These are phyloP conservation scores for Patella pellucida DNA, from an alignment of 2,888 invertebrate species.

Conservation along the genomic window DNA sequence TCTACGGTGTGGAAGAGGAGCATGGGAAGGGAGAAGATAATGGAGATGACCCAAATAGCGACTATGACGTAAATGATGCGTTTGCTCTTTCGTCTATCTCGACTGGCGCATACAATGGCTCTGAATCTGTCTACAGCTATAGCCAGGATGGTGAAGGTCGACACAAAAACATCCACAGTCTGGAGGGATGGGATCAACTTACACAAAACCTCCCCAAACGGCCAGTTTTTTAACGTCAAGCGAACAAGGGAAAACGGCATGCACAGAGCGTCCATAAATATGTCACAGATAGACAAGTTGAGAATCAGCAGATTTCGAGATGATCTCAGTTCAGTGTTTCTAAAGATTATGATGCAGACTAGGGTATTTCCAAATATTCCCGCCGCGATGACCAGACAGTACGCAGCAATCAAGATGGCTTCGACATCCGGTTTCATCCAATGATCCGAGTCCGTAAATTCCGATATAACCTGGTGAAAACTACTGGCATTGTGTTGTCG, in stretches of 20 bases:
- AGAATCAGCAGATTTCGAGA: conserved; percentile 58
- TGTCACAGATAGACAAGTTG: conserved; percentile 61
- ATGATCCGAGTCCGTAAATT: conserved; percentile 42
- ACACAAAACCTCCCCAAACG: conserved; percentile 55
- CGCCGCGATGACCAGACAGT: conserved; percentile 47
- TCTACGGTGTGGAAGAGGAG: conserved; percentile 57
- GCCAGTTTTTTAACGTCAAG: conserved; percentile 59
- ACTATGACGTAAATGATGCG: conserved; percentile 39
- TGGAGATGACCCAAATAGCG: conserved; percentile 54
- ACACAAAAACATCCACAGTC: conserved; percentile 61
- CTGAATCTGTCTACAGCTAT: conserved; percentile 62
- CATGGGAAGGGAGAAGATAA: conserved; percentile 57
- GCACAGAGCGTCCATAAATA: conserved; percentile 59
- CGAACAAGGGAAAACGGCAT: conserved; percentile 62
- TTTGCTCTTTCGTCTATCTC: conserved; percentile 19
- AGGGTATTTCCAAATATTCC: conserved; percentile 57
- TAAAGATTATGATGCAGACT: conserved; percentile 52
- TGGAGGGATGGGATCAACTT: conserved; percentile 52
- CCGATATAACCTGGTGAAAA: conserved; percentile 33
- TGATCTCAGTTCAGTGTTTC: conserved; percentile 41
- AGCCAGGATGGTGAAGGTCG: conserved; percentile 61
- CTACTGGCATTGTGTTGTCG: conserved; percentile 15
- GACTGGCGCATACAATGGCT: conserved; percentile 51
- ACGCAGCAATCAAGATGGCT: conserved; percentile 45
- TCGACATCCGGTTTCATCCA: conserved; percentile 46